Base-by-base conservation (phyloP, 2,888 invertebrate species). In the Nemoura dubitans region DNA sequence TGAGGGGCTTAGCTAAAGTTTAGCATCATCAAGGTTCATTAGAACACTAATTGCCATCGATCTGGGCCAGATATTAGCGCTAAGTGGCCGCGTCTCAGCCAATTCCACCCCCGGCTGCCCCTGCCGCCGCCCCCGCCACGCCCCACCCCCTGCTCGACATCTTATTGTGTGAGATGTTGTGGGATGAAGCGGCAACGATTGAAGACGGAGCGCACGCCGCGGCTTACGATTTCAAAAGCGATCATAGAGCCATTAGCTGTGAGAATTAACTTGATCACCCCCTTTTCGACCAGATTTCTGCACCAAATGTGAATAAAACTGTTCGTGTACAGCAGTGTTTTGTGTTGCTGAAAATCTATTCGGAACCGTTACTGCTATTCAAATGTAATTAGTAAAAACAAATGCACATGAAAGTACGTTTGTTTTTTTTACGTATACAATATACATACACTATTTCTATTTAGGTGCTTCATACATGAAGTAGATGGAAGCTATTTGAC, bases 31-130 rank as follows among this genome's bases (percentile, higher is more conserved):
- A 29, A 76, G 84, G 76, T 84, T 84, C 59, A 84, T 84, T 84
- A 84, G 84, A 84, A 42, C 10, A 29, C 84, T 76, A 59, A 84
- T 84, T 84, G 59, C 27, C n/a, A 84, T 84, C 84, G 84, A 84
- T 76, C 84, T n/a, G 42, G n/a, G 59, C 76, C 30, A 59, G 81
- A 81, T n/a, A 81, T 81, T 30, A 30, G 7, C 76, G 76, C 84
- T 84, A 84, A 84, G 59, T 84, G 59, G 27, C 84, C 43, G 27
- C 21, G 30, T 81, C 81, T 59, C 6, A 59, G 59, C 59, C 59
- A 59, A 59, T 59, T 59, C 59, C 59, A 21, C 59, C 59, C 59
- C 59, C 21, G n/a, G n/a, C n/a, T n/a, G n/a, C n/a, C n/a, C n/a
- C n/a, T n/a, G n/a, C n/a, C n/a, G n/a, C n/a, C n/a, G n/a, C n/a